phyloP scores from a whole-genome alignment of 2,888 invertebrate genomes.

The Amiota minor region DNA sequence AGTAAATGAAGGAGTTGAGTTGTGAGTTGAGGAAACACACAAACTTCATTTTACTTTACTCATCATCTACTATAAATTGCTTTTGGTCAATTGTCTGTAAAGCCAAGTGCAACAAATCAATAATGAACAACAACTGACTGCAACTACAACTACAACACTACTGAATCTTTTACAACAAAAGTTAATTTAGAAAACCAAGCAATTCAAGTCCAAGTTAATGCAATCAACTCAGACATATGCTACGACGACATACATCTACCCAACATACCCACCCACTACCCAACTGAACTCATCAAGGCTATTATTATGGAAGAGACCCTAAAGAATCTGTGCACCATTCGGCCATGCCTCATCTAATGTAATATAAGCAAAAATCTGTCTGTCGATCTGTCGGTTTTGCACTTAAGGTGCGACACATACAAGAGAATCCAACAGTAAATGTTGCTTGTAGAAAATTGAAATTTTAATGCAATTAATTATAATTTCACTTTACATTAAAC shows the following conservation, averaged over 20 bases:
- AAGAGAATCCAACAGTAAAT: background rate
- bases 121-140: background rate
- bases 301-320: no score
- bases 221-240: no score
- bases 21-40: no score
- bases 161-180: background rate
- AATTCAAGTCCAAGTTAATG: constrained; percentile 11
- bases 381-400: background rate
- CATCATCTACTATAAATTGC: no score
- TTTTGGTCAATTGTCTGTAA: no score
- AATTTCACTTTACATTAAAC: constrained; percentile 57
- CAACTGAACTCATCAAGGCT: constrained; percentile 11
- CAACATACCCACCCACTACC: background rate
- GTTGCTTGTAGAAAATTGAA: constrained; percentile 54
- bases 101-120: no score
- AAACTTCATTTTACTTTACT: no score
- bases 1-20: no score
- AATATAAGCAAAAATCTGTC: no score
- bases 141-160: background rate
- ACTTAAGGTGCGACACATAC: background rate
- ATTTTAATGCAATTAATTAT: constrained; percentile 65
- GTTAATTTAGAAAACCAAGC: constrained; percentile 2
- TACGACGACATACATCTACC: no score
- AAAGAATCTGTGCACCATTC: no score
- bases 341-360: no score